Base-by-base conservation (phyloP, 92 coral and sea anemone species). In the Pocillopora grandis region DNA sequence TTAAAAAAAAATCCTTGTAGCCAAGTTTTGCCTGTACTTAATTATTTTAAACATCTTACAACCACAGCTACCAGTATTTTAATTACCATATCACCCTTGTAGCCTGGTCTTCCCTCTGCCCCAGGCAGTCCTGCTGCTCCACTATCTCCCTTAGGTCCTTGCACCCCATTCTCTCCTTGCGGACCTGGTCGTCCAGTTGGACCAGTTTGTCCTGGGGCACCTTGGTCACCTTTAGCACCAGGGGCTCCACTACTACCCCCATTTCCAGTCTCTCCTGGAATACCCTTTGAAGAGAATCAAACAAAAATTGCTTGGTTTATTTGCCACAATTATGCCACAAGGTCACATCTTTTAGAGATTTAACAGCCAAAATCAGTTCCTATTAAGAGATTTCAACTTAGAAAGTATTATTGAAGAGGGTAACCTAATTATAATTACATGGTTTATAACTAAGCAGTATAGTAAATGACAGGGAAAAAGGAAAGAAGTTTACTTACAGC, bases 1-100 rank as follows among this genome's bases (percentile, higher is more conserved):
- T 3, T 2, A 7, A 42, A 27, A 27, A 27, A 27, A 27, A 27
- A 27, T 27, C 31, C 31, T 27, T 27, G 31, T 27, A 27, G 31
- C 31, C 31, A 27, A 27, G 31, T 27, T 27, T 27, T 27, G 31
- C 31, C 31, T 27, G 31, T 27, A 27, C 31, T 27, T 27, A 27
- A 27, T 62, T 21, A 64, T 3, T 23, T 21, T 13, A 66, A 66
- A 20, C 8, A 66, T 2, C 37, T 0, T 21, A 8, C 3, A 21
- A 23, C 31, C 9, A 7, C 18, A 19, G 9, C 35, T 2, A n/a
- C 42, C n/a, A 8, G 10, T 20, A 13, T 1, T 66, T 20, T 27
- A 80, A 77, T 74, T 73, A 83, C 86, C 60, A 64, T 63, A 65
- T 83, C 86, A 56, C 86, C 86, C 64, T 83, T 83, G 79, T 62